Percentiles rank a stretch among this genome's conserved stretches.
These are phyloP conservation scores for Danio albolineatus DNA, from an alignment of 2,797 vertebrate species.

Conservation along the genomic window DNA sequence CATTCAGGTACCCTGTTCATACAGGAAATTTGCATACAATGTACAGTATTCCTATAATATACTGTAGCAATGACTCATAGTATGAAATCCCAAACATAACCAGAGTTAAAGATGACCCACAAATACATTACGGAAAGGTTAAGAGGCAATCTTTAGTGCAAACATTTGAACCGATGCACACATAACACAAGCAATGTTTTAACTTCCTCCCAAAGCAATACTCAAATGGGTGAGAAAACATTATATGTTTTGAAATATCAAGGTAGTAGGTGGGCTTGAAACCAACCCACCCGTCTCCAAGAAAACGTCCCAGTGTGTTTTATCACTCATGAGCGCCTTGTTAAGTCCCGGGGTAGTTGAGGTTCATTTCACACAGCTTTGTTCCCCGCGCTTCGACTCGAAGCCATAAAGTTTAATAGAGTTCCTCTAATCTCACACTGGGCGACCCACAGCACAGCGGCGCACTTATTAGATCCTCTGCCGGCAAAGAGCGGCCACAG, in stretches of 20 bases:
- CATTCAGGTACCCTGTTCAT: slow-evolving; percentile 3
- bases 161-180: not conserved
- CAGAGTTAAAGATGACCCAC: not conserved
- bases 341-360: slow-evolving; percentile 60
- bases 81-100: not conserved
- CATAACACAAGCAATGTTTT: slow-evolving; percentile 3
- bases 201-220: not conserved
- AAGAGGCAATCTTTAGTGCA: slow-evolving; percentile 3
- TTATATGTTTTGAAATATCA: not conserved
- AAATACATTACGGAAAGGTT: not conserved
- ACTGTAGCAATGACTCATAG: not conserved
- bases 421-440: slow-evolving; percentile 61
- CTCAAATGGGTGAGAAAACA: slow-evolving; percentile 7
- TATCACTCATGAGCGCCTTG: slow-evolving; percentile 60
- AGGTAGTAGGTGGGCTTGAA: slow-evolving; percentile 19
- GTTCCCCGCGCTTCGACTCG: slow-evolving; percentile 52
- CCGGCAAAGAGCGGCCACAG: slow-evolving; percentile 42
- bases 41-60: not conserved
- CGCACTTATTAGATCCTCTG: slow-evolving; percentile 52
- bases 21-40: not conserved
- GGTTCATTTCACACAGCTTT: slow-evolving; percentile 62
- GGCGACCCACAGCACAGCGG: slow-evolving; percentile 46
- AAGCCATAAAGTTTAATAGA: slow-evolving; percentile 66
- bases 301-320: slow-evolving; percentile 53
- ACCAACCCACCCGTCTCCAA: slow-evolving; percentile 31